Conservation (phyloP, 2,797 vertebrate genomes). For the Centropyge bicolor region DNA sequence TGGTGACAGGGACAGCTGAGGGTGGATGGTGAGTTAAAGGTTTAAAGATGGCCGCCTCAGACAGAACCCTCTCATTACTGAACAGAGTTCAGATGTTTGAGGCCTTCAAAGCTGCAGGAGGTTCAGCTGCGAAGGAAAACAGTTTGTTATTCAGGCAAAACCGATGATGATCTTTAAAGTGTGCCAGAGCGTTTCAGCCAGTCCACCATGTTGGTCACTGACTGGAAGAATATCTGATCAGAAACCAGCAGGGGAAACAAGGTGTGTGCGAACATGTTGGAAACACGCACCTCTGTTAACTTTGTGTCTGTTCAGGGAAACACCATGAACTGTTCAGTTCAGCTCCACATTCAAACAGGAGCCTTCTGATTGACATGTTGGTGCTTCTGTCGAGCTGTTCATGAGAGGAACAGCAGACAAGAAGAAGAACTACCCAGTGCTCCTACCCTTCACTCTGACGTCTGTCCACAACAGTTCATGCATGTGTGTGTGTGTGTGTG, state of each 20-base stretch:
- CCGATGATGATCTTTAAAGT: too few relatives aligned
- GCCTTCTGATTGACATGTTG: too few relatives aligned
- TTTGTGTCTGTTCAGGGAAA: too few relatives aligned
- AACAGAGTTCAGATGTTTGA: slow-evolving; percentile 18
- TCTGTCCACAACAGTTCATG: too few relatives aligned
- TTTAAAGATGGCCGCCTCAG: slow-evolving; percentile 24
- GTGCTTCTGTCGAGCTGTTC: too few relatives aligned
- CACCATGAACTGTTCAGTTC: too few relatives aligned
- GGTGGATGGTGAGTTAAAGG: background rate
- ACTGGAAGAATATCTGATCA: background rate
- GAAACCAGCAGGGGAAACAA: background rate
- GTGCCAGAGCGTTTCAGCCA: background rate
- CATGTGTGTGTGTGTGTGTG: background rate
- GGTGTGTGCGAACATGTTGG: background rate
- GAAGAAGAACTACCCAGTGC: too few relatives aligned
- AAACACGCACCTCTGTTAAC: too few relatives aligned
- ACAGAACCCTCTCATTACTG: slow-evolving; percentile 14
- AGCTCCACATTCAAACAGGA: too few relatives aligned
- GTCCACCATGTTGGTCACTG: background rate
- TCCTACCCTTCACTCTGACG: too few relatives aligned
- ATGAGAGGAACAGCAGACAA: too few relatives aligned
- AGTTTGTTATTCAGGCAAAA: too few relatives aligned
- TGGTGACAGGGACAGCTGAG: slow-evolving; percentile 24
- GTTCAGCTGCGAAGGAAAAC: background rate
- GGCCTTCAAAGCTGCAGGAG: background rate